These are phyloP conservation scores for Miltochrista miniata DNA, from an alignment of 2,888 invertebrate species.

Conservation along the genomic window DNA sequence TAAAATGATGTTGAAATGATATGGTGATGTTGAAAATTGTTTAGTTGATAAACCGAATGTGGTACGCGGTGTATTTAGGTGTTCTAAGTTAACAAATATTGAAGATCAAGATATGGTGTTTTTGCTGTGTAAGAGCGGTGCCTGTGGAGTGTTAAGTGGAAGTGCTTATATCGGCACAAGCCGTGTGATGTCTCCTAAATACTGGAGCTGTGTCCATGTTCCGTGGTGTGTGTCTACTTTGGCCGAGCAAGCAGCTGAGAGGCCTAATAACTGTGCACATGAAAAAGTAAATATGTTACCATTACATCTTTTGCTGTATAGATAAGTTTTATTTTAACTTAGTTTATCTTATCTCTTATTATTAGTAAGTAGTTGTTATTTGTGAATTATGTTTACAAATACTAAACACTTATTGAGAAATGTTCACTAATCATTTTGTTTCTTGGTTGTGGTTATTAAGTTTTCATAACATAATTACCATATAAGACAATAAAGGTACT, in stretches of 20 bases:
- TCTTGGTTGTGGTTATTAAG: conserved; percentile 13
- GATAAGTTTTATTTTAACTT: conserved; percentile 53
- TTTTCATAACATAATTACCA: conserved; percentile 9
- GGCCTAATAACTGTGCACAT: conserved; percentile 44
- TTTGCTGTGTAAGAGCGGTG: conserved; percentile 58
- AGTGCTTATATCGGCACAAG: conserved; percentile 45
- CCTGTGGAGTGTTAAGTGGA: conserved; percentile 65
- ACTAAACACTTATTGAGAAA: neutral
- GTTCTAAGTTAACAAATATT: conserved; percentile 60
- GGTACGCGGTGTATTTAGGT: conserved; percentile 78
- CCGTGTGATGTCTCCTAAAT: conserved; percentile 51
- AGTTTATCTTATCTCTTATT: conserved; percentile 46
- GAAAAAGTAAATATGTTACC: conserved; percentile 78
- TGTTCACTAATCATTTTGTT: conserved; percentile 7
- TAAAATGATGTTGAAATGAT: conserved; percentile 54
- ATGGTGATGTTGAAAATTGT: conserved; percentile 68
- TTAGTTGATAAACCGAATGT: conserved; percentile 65
- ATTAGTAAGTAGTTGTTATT: conserved; percentile 31
- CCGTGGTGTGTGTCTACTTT: conserved; percentile 51
- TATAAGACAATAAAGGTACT: neutral
- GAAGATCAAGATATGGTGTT: conserved; percentile 65
- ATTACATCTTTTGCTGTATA: conserved; percentile 61
- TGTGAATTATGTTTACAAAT: conserved; percentile 20
- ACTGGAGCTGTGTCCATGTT: conserved; percentile 58
- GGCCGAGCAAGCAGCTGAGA: conserved; percentile 39